Evolutionary conservation across 1,140 invertebrate species (phyloP), one percentile per base, ranked within the genome.

Genomic region (Cryptotermes secundus): DNA sequence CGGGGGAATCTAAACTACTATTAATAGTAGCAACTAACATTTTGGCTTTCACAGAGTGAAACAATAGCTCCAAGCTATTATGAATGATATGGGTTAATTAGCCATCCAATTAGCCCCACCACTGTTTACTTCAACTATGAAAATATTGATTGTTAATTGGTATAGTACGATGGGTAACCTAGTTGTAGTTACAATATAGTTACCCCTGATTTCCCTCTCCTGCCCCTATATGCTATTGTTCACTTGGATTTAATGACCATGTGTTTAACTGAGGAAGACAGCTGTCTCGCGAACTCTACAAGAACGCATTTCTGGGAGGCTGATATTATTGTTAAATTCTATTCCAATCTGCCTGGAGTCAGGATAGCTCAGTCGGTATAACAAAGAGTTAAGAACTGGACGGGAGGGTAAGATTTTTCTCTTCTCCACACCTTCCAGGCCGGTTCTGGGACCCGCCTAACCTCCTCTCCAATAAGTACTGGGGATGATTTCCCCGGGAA

Each of bases 91-190:
- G 59, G 59, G 59, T 72, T 72, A 72, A 72, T 72, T 72, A 72
- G 59, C 59, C 59, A 72, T 72, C 59, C 59, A 72, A 72, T 72
- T 72, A 72, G 59, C 31, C 59, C 26, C 59, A 72, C 59, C 7
- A 72, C 0, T 72, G 59, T 72, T 72, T 72, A 72, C 59, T 31
- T 72, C 59, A 31, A 72, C 59, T 72, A 31, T 72, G 59, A 72
- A 72, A 72, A 72, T 72, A 72, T 72, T 72, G 59, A 72, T 72
- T 72, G 59, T 72, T 31, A 72, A 72, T 72, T 72, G 59, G n/a
- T 72, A 31, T 72, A 72, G 2, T 31, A 72, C 16, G 59, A 72
- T 31, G 59, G 26, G n/a, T 7, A 72, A 72, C 59, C 59, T 7
- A 12, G 26, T 31, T 72, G 26, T 31, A 72, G 59, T 31, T 72